phyloP scores from a whole-genome alignment of 2,888 invertebrate genomes.

The Heteromyza rotundicornis region DNA sequence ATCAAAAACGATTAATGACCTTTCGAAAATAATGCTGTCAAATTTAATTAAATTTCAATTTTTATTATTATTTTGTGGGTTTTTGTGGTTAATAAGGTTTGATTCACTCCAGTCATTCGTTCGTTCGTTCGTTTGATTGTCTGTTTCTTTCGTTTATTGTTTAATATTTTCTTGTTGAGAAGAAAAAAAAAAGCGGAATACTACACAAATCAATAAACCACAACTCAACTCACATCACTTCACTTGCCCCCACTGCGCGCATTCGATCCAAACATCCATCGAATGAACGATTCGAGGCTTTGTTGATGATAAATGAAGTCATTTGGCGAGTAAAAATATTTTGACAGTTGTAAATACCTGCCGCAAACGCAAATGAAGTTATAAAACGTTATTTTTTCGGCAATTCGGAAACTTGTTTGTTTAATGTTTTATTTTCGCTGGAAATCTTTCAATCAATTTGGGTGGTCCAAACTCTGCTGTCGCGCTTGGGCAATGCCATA shows the following conservation, averaged over 20 bases:
- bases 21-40: constrained; percentile 44
- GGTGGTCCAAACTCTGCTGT: constrained; percentile 34
- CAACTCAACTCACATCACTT: background rate
- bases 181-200: too few species aligned
- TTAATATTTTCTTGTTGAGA: constrained; percentile 16
- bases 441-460: constrained; percentile 23
- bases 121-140: background rate
- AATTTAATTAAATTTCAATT: constrained; percentile 49
- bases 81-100: background rate
- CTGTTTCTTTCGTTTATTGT: constrained; percentile 11
- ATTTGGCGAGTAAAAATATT: constrained; percentile 53
- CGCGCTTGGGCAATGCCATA: constrained; percentile 3
- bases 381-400: constrained; percentile 51
- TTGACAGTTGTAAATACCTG: constrained; percentile 52
- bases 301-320: constrained; percentile 48
- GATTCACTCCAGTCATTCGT: background rate
- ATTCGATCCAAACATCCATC: too few species aligned
- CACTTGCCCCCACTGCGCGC: background rate
- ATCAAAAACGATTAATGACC: constrained; percentile 32
- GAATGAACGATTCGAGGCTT: too few species aligned
- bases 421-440: constrained; percentile 18
- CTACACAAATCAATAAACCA: constrained; percentile 10
- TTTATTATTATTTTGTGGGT: background rate
- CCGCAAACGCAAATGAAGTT: constrained; percentile 50
- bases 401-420: constrained; percentile 48